A percentile compares a stretch with the other conserved stretches of the same genome.
phyloP scores from a whole-genome alignment of 2,797 vertebrate species.

The Epinephelus malabaricus region DNA sequence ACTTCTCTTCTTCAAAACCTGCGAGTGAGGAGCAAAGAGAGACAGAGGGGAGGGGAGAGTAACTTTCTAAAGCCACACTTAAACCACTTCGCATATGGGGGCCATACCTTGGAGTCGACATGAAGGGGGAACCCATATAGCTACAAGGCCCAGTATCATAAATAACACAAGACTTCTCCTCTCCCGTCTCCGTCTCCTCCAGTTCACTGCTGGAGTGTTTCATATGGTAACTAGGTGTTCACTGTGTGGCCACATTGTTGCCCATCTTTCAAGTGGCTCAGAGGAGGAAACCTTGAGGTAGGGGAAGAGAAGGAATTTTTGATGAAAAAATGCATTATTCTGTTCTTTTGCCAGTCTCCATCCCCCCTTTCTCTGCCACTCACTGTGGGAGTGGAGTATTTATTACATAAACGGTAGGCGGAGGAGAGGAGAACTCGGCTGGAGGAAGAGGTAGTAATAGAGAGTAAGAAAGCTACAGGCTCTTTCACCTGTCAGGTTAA shows the following conservation, averaged over 20 bases:
- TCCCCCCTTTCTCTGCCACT: slow-evolving; percentile 72
- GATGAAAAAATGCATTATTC: slow-evolving; percentile 90
- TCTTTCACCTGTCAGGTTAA: slow-evolving; percentile 61
- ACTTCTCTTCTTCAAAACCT: slow-evolving; percentile 82
- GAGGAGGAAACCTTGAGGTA: slow-evolving; percentile 89
- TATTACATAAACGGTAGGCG: slow-evolving; percentile 86
- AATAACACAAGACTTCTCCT: slow-evolving; percentile 87
- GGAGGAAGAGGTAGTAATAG: slow-evolving; percentile 61
- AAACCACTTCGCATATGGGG: slow-evolving; percentile 81
- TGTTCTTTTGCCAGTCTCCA: slow-evolving; percentile 71
- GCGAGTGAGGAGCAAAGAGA: slow-evolving; percentile 72
- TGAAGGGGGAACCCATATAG: slow-evolving; percentile 84
- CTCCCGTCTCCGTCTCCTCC: slow-evolving; percentile 77
- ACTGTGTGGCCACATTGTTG: slow-evolving; percentile 88
- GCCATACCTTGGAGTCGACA: slow-evolving; percentile 82
- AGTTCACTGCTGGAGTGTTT: slow-evolving; percentile 86
- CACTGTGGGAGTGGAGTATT: slow-evolving; percentile 83
- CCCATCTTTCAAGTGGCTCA: slow-evolving; percentile 88
- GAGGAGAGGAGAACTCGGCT: slow-evolving; percentile 55
- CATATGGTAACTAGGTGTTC: slow-evolving; percentile 91
- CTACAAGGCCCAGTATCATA: slow-evolving; percentile 87
- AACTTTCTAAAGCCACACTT: slow-evolving; percentile 80
- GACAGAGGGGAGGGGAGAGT: slow-evolving; percentile 63
- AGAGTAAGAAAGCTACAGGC: slow-evolving; percentile 60
- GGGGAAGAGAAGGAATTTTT: slow-evolving; percentile 89